Base-by-base conservation (phyloP, 2,113 vertebrate species). In the Anoura caudifer region DNA sequence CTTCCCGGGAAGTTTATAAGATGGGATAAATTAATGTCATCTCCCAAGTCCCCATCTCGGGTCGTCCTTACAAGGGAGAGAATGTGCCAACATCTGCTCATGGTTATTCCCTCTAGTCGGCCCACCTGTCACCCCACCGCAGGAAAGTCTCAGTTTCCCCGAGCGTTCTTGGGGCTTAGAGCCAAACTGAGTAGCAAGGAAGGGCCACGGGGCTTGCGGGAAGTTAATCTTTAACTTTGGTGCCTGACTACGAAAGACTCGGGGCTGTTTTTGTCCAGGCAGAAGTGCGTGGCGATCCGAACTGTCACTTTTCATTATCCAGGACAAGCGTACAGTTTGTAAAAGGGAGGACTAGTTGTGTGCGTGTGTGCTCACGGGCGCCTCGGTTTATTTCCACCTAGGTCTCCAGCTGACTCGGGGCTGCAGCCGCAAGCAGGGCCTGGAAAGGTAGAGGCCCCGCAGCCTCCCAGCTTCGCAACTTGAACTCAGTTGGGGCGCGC, bases 11-110 rank as follows among this genome's bases (percentile, higher is more conserved):
- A 73, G 31, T 72, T 43, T 52, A 4, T 28, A 26, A 5, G 50
- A n/a, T 10, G 38, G 91, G 96, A 85, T 52, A 79, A 52, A 50
- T 92, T 95, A 76, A 90, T 61, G 90, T 93, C 90, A 45, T 79
- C 11, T 76, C 83, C 12, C 0, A 7, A 38, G 24, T 90, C 50
- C 94, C 67, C 70, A 70, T 94, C 67, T 38, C 0, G 8, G 50
- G 63, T 63, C 4, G 28, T 7, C 31, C 47, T 80, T 43, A 43
- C 56, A 36, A 5, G 4, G 20, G n/a, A 61, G 59, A 36, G 54
- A 81, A 67, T 3, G 7, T 54, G 47, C 47, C 77, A 76, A 41
- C 81, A 86, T 52, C 82, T 83, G 63, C 63, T 50, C 15, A 5
- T 24, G 72, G n/a, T 43, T 45, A 36, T 50, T 54, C 4, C 41